Conservation (phyloP, 2,888 invertebrate species). For the Andrena praecox region DNA sequence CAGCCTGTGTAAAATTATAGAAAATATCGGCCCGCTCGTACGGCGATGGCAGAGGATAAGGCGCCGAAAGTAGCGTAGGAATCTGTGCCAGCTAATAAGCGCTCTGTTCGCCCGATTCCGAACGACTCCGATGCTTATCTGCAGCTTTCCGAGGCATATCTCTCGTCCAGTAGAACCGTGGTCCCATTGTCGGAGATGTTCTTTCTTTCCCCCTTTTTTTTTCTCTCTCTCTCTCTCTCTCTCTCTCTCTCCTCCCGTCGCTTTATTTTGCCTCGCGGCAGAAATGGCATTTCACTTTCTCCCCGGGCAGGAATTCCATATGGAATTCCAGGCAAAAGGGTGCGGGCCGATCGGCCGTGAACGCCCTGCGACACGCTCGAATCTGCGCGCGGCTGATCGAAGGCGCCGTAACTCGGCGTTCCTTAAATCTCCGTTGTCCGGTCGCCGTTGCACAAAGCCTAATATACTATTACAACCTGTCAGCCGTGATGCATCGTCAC, state of each 20-base stretch:
- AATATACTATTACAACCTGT: constrained; percentile 8
- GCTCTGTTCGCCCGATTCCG: constrained; percentile 1
- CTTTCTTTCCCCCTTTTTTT: too few species aligned
- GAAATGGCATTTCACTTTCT: constrained; percentile 71
- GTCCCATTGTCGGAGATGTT: constrained; percentile 2
- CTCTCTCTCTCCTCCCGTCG: constrained; percentile 5
- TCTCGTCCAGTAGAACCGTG: background rate
- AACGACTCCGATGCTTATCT: constrained; percentile 14
- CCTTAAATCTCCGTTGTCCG: constrained; percentile 25
- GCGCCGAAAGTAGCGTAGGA: background rate
- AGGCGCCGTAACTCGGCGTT: constrained; percentile 18
- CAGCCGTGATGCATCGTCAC: constrained; percentile 17
- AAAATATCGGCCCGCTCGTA: background rate
- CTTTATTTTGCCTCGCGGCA: constrained; percentile 67
- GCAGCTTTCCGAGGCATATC: background rate
- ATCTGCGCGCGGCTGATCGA: constrained; percentile 33
- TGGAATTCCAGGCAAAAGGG: constrained; percentile 69
- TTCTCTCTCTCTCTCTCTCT: background rate
- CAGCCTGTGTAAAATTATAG: background rate
- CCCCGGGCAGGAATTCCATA: constrained; percentile 66
- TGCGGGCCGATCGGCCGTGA: constrained; percentile 66
- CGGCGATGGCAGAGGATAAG: background rate
- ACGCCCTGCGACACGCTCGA: constrained; percentile 59
- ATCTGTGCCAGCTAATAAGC: background rate
- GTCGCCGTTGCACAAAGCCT: background rate